Evolutionary conservation across 2,797 vertebrate species (phyloP), one percentile per base, ranked within the genome.

Genomic region (Argentina silus): DNA sequence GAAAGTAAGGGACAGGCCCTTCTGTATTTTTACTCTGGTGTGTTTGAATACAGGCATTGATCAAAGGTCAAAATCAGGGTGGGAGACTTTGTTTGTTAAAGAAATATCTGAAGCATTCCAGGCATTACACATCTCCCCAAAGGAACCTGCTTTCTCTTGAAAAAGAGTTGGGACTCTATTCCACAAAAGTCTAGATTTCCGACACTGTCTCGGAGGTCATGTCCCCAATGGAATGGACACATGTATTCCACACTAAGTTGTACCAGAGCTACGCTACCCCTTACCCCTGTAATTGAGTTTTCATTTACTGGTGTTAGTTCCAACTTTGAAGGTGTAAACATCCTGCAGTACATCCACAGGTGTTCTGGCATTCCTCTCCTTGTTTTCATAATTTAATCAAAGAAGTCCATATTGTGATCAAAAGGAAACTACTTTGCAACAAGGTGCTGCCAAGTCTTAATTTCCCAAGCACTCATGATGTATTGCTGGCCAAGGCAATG

Each of bases 341-440:
- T 36, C 27, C 27, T 36, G 4, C 27, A 36, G 27, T 36, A 36
- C 27, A 36, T 36, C 27, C 70, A 78, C 69, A 65, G 72, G 72
- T 14, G 59, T 21, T 45, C 63, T 43, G 0, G 0, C 2, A 59
- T n/a, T 67, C 76, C 83, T 84, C 72, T 71, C 76, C 75, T 53
- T 7, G 55, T 6, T 36, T 56, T 53, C 3, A 0, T 1, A 63
- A 27, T 81, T 79, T 83, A 86, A 87, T 89, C 84, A 87, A 83
- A 88, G 70, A 36, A 36, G 69, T 80, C 75, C 73, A 70, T 0
- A 6, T 81, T 79, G 70, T 72, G 55, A 74, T 51, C 21, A 61
- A 21, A 73, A 86, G 90, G 88, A 93, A 93, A 89, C 90, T 89
- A 80, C 79, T 90, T 88, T 80, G 69, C 1, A 77, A 14, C 27